Percentiles rank a stretch among this genome's conserved stretches.
These are phyloP conservation scores for Plutella xylostella DNA, from an alignment of 2,888 invertebrate species.

Conservation along the genomic window DNA sequence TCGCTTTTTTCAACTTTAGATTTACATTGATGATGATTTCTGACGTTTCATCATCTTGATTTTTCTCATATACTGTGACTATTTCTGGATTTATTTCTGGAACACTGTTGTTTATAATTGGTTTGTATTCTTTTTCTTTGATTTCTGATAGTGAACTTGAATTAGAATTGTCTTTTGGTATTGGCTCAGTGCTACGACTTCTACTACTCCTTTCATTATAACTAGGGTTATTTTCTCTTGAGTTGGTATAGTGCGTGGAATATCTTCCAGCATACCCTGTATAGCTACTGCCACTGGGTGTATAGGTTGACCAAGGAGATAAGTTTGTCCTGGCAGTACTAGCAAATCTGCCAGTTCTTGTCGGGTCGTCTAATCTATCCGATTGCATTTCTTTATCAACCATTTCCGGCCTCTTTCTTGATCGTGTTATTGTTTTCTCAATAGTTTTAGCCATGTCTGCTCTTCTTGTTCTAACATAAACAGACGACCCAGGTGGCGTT, in stretches of 20 bases:
- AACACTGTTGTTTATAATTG: conserved; percentile 16
- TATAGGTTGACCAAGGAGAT: conserved; percentile 74
- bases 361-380: conserved; percentile 77
- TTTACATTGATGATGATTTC: conserved; percentile 59
- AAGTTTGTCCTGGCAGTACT: conserved; percentile 69
- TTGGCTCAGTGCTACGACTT: conserved; percentile 48
- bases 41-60: conserved; percentile 48
- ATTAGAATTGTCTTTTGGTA: conserved; percentile 28
- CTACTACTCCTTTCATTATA: conserved; percentile 45
- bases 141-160: conserved; percentile 30
- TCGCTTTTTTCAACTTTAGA: conserved; percentile 52
- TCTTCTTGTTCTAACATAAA: conserved; percentile 74
- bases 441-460: conserved; percentile 79
- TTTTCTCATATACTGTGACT: conserved; percentile 40
- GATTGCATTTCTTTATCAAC: conserved; percentile 81
- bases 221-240: conserved; percentile 35
- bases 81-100: conserved; percentile 35
- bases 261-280: conserved; percentile 61
- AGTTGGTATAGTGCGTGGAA: conserved; percentile 54
- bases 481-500: conserved; percentile 75
- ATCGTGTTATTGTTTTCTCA: conserved; percentile 75
- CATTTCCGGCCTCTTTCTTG: conserved; percentile 67
- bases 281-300: conserved; percentile 50
- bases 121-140: conserved; percentile 24
- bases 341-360: conserved; percentile 73